A percentile compares a stretch with the other conserved stretches of the same genome.
Conservation (phyloP, 2,113 vertebrate genomes). For the Dipodomys merriami region DNA sequence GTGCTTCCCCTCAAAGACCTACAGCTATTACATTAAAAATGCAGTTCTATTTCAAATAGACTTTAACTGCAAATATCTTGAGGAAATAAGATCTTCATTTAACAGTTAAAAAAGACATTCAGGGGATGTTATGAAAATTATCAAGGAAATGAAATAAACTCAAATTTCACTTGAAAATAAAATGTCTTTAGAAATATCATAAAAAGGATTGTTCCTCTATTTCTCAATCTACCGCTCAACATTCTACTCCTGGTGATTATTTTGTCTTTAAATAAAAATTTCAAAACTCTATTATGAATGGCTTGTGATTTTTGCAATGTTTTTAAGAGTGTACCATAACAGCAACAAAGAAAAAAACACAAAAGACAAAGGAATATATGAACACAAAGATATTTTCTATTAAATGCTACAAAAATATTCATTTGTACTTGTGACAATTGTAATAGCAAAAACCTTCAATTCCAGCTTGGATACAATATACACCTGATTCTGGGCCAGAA, state of each 20-base stretch:
- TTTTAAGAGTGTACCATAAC: constrained; percentile 37
- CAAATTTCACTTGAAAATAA: constrained; percentile 63
- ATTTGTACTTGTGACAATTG: constrained; percentile 52
- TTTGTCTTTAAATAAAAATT: constrained; percentile 63
- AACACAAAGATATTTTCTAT: constrained; percentile 57
- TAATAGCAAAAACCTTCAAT: constrained; percentile 40
- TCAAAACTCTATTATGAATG: constrained; percentile 57
- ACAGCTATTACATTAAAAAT: constrained; percentile 65
- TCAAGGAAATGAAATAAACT: constrained; percentile 62
- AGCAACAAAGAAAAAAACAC: not conserved
- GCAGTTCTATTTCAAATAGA: constrained; percentile 44
- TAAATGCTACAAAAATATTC: constrained; percentile 62
- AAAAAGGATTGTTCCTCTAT: not conserved
- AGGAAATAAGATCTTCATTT: constrained; percentile 65
- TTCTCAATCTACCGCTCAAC: not conserved
- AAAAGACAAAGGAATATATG: constrained; percentile 53
- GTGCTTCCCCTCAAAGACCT: constrained; percentile 37
- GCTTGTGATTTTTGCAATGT: constrained; percentile 61
- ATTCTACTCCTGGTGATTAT: constrained; percentile 45
- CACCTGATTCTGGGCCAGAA: constrained; percentile 54
- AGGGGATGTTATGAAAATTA: constrained; percentile 62
- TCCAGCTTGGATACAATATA: constrained; percentile 62
- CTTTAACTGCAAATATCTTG: constrained; percentile 47
- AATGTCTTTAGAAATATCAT: constrained; percentile 52
- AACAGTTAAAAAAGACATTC: constrained; percentile 58